Percentiles rank a stretch among this genome's conserved stretches.
Evolutionary conservation across 2,888 invertebrate genomes (phyloP).

Genomic region (Apamea anceps): DNA sequence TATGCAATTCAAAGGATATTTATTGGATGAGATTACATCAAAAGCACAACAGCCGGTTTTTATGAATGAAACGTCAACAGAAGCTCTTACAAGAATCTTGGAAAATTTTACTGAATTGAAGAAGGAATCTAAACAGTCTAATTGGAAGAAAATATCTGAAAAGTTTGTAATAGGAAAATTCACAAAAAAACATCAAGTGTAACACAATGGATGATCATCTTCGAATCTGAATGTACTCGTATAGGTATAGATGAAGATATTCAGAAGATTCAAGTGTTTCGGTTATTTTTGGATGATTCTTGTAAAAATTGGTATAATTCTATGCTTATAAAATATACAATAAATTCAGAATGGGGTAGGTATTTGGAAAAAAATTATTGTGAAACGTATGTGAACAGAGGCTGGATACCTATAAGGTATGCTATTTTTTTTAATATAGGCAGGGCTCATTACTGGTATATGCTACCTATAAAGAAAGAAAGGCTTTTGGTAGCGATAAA

Average conservation of each 20-base stretch:
- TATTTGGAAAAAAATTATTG: not conserved
- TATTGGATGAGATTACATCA: too few relatives aligned
- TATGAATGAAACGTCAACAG: not conserved
- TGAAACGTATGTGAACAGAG: slow-evolving; percentile 1
- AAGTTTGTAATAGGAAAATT: slow-evolving; percentile 1
- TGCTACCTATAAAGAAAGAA: slow-evolving; percentile 12
- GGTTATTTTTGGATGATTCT: not conserved
- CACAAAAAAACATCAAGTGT: not conserved
- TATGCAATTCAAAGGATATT: too few relatives aligned
- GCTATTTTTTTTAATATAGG: not conserved
- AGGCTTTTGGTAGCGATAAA: not conserved
- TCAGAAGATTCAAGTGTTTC: not conserved
- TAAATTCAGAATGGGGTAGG: not conserved
- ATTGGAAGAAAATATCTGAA: not conserved
- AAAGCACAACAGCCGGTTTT: too few relatives aligned
- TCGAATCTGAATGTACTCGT: slow-evolving; percentile 4
- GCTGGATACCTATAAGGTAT: slow-evolving; percentile 12
- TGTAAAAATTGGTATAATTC: not conserved
- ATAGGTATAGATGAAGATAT: not conserved
- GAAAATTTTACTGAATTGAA: not conserved
- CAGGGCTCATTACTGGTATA: not conserved
- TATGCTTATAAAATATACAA: not conserved
- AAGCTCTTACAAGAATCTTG: not conserved
- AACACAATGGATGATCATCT: not conserved
- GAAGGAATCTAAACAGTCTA: not conserved